phyloP scores from a whole-genome alignment of 2,113 vertebrate species.

The Neodon shergylaensis region DNA sequence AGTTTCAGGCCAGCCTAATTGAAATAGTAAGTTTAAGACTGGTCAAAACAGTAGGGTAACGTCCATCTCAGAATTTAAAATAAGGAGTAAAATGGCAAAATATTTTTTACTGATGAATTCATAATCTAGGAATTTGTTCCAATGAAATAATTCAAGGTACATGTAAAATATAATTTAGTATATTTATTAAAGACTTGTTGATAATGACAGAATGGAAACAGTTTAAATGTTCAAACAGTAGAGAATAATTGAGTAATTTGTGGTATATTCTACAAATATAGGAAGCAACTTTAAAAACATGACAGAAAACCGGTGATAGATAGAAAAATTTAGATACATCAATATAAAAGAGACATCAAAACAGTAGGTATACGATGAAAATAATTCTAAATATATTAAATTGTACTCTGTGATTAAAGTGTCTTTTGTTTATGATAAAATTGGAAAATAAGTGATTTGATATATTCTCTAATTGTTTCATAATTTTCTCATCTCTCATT shows the following conservation, averaged over 20 bases:
- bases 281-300: conserved; percentile 6
- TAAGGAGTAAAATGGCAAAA: not conserved
- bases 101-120: not conserved
- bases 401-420: not conserved
- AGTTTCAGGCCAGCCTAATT: not conserved
- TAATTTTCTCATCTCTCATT: not conserved
- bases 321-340: not conserved
- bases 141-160: not conserved
- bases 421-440: not conserved
- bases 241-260: not conserved
- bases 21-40: not conserved
- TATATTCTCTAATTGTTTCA: not conserved
- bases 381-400: not conserved
- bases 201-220: not conserved
- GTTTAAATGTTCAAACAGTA: not conserved
- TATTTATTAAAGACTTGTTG: conserved; percentile 22
- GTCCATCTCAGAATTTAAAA: not conserved
- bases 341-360: not conserved
- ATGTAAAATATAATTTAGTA: not conserved
- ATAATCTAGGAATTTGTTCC: not conserved
- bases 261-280: not conserved
- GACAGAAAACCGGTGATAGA: not conserved
- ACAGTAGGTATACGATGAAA: not conserved
- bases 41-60: not conserved
- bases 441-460: not conserved